phyloP scores from a whole-genome alignment of 53 echinoderm and acorn worm species.

The Echinometra lucunter region DNA sequence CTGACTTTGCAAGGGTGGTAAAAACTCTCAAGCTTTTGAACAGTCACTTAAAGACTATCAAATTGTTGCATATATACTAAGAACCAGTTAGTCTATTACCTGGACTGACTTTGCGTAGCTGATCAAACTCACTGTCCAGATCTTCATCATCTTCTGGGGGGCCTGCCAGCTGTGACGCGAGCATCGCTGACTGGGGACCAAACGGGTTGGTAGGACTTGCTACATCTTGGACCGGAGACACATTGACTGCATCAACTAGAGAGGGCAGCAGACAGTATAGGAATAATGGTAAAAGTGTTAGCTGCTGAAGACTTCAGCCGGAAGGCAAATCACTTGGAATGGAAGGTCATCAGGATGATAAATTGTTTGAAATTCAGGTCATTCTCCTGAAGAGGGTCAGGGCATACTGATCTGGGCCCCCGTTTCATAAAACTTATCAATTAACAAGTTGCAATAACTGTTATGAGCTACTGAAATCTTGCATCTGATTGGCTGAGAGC shows the following conservation, averaged over 20 bases:
- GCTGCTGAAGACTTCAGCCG: neutral
- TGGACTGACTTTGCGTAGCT: constrained; percentile 82
- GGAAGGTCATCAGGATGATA: too few species aligned
- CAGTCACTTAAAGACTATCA: neutral
- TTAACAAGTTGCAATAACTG: too few species aligned
- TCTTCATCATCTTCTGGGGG: constrained; percentile 72
- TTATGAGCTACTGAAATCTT: too few species aligned
- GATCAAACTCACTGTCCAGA: constrained; percentile 98
- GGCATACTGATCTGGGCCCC: too few species aligned
- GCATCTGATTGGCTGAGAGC: too few species aligned
- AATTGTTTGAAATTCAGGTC: too few species aligned
- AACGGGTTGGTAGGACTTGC: constrained; percentile 66
- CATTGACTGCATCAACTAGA: constrained; percentile 42
- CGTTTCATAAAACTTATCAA: too few species aligned
- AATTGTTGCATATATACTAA: neutral
- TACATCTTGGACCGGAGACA: constrained; percentile 46
- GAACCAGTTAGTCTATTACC: constrained; percentile 35
- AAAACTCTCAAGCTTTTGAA: too few species aligned
- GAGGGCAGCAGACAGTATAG: constrained; percentile 11
- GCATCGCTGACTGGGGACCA: neutral
- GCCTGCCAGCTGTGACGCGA: neutral
- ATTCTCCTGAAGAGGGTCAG: too few species aligned
- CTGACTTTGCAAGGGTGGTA: too few species aligned
- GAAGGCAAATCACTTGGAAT: too few species aligned
- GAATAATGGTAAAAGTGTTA: neutral